A percentile compares a stretch with the other conserved stretches of the same genome.
phyloP scores from a whole-genome alignment of 1,140 invertebrate species.

The Proctacanthus coquilletti region DNA sequence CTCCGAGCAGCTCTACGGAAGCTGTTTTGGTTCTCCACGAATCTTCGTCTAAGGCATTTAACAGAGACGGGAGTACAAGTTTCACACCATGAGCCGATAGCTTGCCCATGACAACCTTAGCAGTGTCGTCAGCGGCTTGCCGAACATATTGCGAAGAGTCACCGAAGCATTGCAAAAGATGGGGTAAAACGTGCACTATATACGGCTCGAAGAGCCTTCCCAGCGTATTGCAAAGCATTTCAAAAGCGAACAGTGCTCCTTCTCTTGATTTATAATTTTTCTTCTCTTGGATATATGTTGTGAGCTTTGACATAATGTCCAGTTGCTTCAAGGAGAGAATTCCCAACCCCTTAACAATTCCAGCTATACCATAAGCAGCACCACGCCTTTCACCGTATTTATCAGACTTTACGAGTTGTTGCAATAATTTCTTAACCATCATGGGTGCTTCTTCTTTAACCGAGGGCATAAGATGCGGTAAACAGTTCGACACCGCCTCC shows the following conservation, averaged over 20 bases:
- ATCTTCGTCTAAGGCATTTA: constrained; percentile 90
- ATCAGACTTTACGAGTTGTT: constrained; percentile 79
- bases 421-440: constrained; percentile 76
- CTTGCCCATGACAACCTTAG: constrained; percentile 92
- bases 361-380: constrained; percentile 77
- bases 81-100: constrained; percentile 94
- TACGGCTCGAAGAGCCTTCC: constrained; percentile 97
- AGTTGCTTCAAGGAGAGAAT: constrained; percentile 89
- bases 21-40: constrained; percentile 98
- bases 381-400: constrained; percentile 85
- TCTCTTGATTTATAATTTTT: constrained; percentile 88
- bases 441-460: constrained; percentile 79
- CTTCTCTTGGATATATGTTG: constrained; percentile 90
- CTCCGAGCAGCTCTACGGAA: constrained; percentile 89
- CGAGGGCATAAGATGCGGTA: constrained; percentile 83
- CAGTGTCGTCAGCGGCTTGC: constrained; percentile 85
- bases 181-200: constrained; percentile 90
- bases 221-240: constrained; percentile 90
- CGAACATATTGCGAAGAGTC: constrained; percentile 84
- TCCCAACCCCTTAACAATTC: constrained; percentile 88
- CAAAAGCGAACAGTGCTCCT: constrained; percentile 93
- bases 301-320: constrained; percentile 89
- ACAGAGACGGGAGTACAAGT: constrained; percentile 77
- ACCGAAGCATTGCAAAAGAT: constrained; percentile 90
- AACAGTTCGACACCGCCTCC: constrained; percentile 92